Percentiles rank a stretch among this genome's conserved stretches.
Conservation (phyloP, 2,113 vertebrate genomes). For the Rhinoderma darwinii region DNA sequence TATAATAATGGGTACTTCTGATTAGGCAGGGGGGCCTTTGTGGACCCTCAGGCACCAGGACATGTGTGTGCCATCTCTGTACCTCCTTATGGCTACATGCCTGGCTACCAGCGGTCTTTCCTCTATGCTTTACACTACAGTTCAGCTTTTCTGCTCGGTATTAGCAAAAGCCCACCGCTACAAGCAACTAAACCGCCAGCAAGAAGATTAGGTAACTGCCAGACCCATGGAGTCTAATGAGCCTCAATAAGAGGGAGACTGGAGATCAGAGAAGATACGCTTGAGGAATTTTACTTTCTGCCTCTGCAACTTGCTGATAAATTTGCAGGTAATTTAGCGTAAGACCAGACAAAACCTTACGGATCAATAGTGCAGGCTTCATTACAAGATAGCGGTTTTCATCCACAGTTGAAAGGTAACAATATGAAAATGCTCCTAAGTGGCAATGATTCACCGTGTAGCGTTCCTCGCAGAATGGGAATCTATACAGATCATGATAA, state of each 20-base stretch:
- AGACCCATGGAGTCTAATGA: not conserved
- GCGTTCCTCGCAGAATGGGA: not conserved
- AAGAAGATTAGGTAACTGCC: no score
- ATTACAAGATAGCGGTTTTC: not conserved
- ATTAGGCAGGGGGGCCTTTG: no score
- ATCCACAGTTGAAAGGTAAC: not conserved
- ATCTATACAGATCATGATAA: not conserved
- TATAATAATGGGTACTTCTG: no score
- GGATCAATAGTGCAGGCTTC: constrained; percentile 23
- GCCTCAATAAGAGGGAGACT: not conserved
- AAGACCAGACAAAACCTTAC: not conserved
- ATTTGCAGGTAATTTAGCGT: not conserved
- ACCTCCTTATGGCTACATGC: no score
- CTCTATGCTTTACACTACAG: no score
- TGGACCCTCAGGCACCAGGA: no score
- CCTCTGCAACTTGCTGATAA: constrained; percentile 24
- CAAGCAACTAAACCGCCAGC: no score
- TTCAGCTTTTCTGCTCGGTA: no score
- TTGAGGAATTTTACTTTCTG: not conserved
- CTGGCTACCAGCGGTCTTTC: no score
- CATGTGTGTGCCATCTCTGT: no score
- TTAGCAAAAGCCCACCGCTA: no score
- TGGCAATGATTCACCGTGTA: not conserved
- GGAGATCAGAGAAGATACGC: not conserved
- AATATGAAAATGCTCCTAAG: not conserved